Evolutionary conservation across 2,888 invertebrate genomes (phyloP).

Genomic region (Bursaphelenchus okinawaensis): DNA sequence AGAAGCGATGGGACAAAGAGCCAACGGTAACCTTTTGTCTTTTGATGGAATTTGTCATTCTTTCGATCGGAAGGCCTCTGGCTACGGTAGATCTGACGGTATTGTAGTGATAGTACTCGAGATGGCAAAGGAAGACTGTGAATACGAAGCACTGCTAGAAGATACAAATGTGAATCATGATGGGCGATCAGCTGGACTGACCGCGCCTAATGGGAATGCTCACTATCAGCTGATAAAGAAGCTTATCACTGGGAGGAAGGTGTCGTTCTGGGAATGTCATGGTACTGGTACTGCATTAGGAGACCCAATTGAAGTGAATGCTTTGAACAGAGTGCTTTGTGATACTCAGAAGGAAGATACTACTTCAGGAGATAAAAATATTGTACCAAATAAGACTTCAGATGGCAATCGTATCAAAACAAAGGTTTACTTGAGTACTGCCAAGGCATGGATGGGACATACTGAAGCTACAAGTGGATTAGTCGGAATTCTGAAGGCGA

Average conservation of each 20-base stretch:
- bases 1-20: conserved; percentile 41
- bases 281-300: conserved; percentile 57
- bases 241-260: conserved; percentile 1
- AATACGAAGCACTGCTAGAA: conserved; percentile 42
- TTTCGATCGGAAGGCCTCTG: conserved; percentile 57
- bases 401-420: background rate
- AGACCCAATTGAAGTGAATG: conserved; percentile 56
- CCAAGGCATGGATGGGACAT: conserved; percentile 51
- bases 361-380: too few species aligned
- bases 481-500: conserved; percentile 43
- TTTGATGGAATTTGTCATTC: conserved; percentile 54
- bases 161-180: conserved; percentile 56
- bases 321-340: conserved; percentile 33
- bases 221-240: conserved; percentile 39
- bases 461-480: conserved; percentile 54
- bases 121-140: conserved; percentile 16
- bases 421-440: conserved; percentile 26
- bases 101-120: conserved; percentile 57
- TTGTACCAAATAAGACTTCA: too few species aligned
- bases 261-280: conserved; percentile 55
- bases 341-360: background rate
- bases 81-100: conserved; percentile 59
- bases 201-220: conserved; percentile 53
- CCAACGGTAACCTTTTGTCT: conserved; percentile 54
- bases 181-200: conserved; percentile 55